Base-by-base conservation (phyloP, 2,113 vertebrate species). In the Dicentrarchus labrax region DNA sequence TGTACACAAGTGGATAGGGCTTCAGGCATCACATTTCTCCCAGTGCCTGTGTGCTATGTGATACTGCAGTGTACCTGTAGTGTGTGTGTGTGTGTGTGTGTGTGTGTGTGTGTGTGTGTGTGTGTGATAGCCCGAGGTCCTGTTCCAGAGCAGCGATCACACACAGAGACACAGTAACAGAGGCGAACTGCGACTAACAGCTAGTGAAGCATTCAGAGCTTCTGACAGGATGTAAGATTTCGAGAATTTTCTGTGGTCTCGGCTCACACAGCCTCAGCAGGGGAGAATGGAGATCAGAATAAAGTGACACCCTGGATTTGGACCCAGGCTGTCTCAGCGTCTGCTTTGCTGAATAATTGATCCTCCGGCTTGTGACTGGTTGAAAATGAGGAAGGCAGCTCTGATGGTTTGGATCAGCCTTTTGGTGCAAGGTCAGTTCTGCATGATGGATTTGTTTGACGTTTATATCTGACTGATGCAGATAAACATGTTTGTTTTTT, bases 381-480 rank as follows among this genome's bases (percentile, higher is more conserved):
- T 76, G 88, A 94, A 91, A 84, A 95, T 95, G 95, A 95, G 89
- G 90, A 91, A 78, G 48, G 71, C 87, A 81, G 81, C 41, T 70
- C 67, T 94, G 79, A 83, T 93, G 74, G 69, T 95, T 83, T 93
- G 94, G 92, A 91, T 95, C 72, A 88, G 88, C 86, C 82, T 94
- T 72, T 76, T 91, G 67, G 75, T 95, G 65, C 91, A 93, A 90
- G 95, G 95, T 96, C 86, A 94, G 94, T 91, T 75, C 30, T 50
- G 59, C 70, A 56, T 50, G 53, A 61, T 39, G 24, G 4, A 72
- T 60, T 22, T 5, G 21, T 61, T 65, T 80, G 22, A 43, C 78
- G 47, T 67, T 22, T 53, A 61, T 71, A 47, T 71, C 22, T 66
- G 16, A 57, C 22, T 61, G 16, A 57, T 47, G n/a, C 8, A 50